Conservation (phyloP, 2,113 vertebrate genomes). For the Poeciliopsis retropinna region DNA sequence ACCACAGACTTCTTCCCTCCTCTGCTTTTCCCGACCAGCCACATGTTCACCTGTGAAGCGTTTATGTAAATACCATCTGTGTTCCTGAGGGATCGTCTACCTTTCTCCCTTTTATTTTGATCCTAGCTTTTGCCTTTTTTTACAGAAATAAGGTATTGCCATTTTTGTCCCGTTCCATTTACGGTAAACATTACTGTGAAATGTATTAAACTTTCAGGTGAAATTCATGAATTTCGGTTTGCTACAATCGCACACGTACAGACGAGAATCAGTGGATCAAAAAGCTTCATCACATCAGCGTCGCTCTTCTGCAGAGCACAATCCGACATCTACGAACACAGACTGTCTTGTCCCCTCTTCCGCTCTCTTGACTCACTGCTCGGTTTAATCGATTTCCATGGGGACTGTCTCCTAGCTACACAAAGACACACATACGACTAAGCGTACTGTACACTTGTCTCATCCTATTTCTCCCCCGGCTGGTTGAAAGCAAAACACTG, state of each 20-base stretch:
- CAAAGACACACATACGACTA: slow-evolving; percentile 14
- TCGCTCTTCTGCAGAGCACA: slow-evolving; percentile 44
- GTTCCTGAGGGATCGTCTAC: too few species aligned
- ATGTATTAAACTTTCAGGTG: background rate
- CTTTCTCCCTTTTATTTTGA: too few species aligned
- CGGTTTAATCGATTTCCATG: slow-evolving; percentile 65
- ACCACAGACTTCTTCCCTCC: too few species aligned
- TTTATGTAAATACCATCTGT: too few species aligned
- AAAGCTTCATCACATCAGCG: slow-evolving; percentile 61
- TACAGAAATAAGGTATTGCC: too few species aligned
- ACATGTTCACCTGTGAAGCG: too few species aligned
- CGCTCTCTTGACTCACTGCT: slow-evolving; percentile 53
- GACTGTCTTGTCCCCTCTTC: slow-evolving; percentile 35
- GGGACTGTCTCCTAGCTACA: slow-evolving; percentile 69
- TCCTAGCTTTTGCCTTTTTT: too few species aligned
- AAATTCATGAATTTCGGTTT: slow-evolving; percentile 24
- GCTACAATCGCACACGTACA: slow-evolving; percentile 18
- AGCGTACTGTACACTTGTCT: slow-evolving; percentile 40
- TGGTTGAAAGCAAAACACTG: slow-evolving; percentile 72
- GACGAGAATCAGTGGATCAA: slow-evolving; percentile 45
- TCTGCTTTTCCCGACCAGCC: too few species aligned
- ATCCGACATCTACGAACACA: slow-evolving; percentile 25
- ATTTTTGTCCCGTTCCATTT: too few species aligned
- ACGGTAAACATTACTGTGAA: background rate
- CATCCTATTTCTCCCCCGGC: slow-evolving; percentile 62